Percentiles rank a stretch among this genome's conserved stretches.
Evolutionary conservation across 2,888 invertebrate species (phyloP).

Genomic region (Philaethria dido): DNA sequence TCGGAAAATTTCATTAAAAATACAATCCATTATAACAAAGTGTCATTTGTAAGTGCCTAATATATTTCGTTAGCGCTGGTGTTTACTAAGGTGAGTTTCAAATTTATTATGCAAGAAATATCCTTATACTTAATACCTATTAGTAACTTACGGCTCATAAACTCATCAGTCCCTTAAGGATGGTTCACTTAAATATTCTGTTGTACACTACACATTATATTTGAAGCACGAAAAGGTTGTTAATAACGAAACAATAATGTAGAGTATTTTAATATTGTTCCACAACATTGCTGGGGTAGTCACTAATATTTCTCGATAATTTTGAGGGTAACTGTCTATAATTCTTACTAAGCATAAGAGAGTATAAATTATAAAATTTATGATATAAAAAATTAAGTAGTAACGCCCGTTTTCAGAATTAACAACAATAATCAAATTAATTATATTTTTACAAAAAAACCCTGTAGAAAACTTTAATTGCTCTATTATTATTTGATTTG

Average conservation of each 20-base stretch:
- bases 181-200: constrained; percentile 8
- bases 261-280: no score
- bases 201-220: not conserved
- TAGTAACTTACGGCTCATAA: constrained; percentile 5
- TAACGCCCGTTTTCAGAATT: not conserved
- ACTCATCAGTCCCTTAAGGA: constrained; percentile 19
- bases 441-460: not conserved
- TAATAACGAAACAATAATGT: not conserved
- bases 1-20: constrained; percentile 9
- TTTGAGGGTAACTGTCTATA: no score
- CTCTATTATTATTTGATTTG: constrained; percentile 18
- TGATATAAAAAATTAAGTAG: no score
- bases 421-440: not conserved
- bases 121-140: constrained; percentile 11
- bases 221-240: not conserved
- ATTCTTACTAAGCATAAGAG: no score
- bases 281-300: no score
- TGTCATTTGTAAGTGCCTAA: not conserved
- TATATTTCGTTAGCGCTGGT: not conserved
- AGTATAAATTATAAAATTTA: not conserved
- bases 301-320: no score
- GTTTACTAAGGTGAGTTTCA: constrained; percentile 2
- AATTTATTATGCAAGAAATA: constrained; percentile 11
- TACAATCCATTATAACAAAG: constrained; percentile 10
- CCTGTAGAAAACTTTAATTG: not conserved